phyloP scores from a whole-genome alignment of 2,888 invertebrate species.

The Drosophila histrio region DNA sequence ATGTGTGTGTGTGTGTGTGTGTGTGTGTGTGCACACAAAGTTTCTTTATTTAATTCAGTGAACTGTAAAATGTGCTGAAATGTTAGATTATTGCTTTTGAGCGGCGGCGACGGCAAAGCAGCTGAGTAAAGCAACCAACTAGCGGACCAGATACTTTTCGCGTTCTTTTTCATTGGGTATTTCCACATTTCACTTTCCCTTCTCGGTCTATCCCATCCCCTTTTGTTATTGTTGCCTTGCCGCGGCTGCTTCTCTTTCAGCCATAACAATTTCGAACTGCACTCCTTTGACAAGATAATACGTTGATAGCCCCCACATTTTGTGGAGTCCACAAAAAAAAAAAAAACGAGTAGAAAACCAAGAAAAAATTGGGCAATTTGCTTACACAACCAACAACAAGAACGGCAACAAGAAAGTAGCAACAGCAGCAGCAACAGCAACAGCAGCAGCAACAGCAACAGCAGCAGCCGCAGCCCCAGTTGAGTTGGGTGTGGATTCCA shows the following conservation, averaged over 20 bases:
- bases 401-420: constrained; percentile 26
- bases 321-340: constrained; percentile 7
- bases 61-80: constrained; percentile 77
- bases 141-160: constrained; percentile 57
- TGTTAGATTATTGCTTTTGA: constrained; percentile 76
- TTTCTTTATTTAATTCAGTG: constrained; percentile 79
- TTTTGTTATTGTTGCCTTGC: constrained; percentile 31
- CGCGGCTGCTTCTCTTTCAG: constrained; percentile 55
- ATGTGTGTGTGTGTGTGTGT: constrained; percentile 44
- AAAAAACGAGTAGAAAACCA: constrained; percentile 7
- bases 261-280: constrained; percentile 75
- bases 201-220: background rate
- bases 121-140: constrained; percentile 50
- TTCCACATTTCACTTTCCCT: constrained; percentile 38
- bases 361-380: constrained; percentile 75
- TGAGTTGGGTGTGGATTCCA: constrained; percentile 48
- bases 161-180: constrained; percentile 34
- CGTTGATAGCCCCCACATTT: constrained; percentile 65
- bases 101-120: constrained; percentile 18
- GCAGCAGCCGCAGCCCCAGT: constrained; percentile 13
- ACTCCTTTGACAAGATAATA: constrained; percentile 75
- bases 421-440: constrained; percentile 8
- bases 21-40: constrained; percentile 60
- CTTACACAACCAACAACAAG: constrained; percentile 64
- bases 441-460: background rate